phyloP scores from a whole-genome alignment of 2,113 vertebrate genomes.

The cat (Felis catus) region F.catus_Fca126_mat1.0 CM031421.1:87270501-87271000 shows the following conservation, averaged over 20 bases:
- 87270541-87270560: neutral
- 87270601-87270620: neutral
- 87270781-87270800: slow-evolving; percentile 16
- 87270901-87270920: too few species aligned
- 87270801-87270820: neutral
- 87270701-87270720: neutral
- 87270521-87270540: neutral
- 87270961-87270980: too few species aligned
- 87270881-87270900: too few species aligned
- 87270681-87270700: neutral
- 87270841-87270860: too few species aligned
- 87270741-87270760: neutral
- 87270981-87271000: too few species aligned
- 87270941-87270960: too few species aligned
- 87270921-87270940: too few species aligned
- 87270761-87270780: neutral
- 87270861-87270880: too few species aligned
- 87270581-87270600: neutral
- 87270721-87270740: neutral
- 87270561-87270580: neutral
- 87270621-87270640: neutral
- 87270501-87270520: neutral
- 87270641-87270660: neutral
- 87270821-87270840: too few species aligned
- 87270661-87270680: neutral